phyloP scores from a whole-genome alignment of 2,797 vertebrate species.

The Fistularia tabacaria region DNA sequence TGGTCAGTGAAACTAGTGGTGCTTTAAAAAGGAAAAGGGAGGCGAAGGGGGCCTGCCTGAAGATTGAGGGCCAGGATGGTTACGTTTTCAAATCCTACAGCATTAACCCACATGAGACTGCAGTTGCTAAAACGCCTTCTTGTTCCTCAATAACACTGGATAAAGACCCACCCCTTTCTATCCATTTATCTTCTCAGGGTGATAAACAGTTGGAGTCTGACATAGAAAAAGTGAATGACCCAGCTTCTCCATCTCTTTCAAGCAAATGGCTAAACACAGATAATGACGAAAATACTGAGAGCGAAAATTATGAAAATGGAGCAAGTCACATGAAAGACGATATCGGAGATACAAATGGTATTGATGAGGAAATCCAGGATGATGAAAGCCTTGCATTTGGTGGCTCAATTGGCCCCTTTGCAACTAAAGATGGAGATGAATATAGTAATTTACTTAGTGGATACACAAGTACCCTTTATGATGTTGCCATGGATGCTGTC shows the following conservation, averaged over 20 bases:
- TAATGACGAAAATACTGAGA: conserved; percentile 48
- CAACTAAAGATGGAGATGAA: conserved; percentile 83
- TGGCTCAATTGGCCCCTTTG: conserved; percentile 75
- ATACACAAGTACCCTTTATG: conserved; percentile 93
- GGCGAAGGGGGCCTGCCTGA: conserved; percentile 75
- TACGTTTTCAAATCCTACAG: conserved; percentile 82
- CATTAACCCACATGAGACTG: conserved; percentile 63
- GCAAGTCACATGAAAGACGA: conserved; percentile 75
- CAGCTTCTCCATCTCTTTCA: conserved; percentile 60
- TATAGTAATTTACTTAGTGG: conserved; percentile 88
- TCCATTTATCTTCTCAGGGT: conserved; percentile 74
- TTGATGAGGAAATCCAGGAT: conserved; percentile 78
- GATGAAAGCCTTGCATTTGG: conserved; percentile 79
- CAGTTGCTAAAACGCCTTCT: conserved; percentile 49
- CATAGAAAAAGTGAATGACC: conserved; percentile 50
- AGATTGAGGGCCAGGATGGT: conserved; percentile 79
- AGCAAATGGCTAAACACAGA: conserved; percentile 61
- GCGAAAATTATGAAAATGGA: conserved; percentile 55
- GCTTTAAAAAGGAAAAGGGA: conserved; percentile 70
- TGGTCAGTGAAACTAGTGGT: conserved; percentile 57
- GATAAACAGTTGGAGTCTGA: conserved; percentile 60
- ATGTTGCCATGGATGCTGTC: conserved; percentile 97
- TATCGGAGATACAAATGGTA: conserved; percentile 71
- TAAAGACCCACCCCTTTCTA: conserved; percentile 76
- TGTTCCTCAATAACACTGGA: conserved; percentile 71